A percentile compares a stretch with the other conserved stretches of the same genome.
phyloP scores from a whole-genome alignment of 2,888 invertebrate genomes.

The Odontocerum albicorne region DNA sequence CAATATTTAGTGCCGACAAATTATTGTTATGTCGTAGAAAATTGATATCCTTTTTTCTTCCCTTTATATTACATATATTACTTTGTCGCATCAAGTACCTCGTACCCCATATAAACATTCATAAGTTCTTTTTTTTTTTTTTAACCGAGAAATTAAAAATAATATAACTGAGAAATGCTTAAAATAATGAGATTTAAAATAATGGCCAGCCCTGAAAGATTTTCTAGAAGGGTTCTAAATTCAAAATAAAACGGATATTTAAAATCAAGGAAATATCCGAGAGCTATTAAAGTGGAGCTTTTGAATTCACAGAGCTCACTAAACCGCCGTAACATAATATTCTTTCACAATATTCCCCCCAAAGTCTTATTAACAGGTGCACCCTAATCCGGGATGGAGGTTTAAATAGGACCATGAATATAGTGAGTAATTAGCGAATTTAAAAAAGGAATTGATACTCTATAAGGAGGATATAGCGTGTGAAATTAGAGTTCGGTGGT shows the following conservation, averaged over 20 bases:
- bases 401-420: constrained; percentile 3
- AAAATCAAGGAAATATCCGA: constrained; percentile 29
- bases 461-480: constrained; percentile 27
- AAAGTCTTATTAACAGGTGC: constrained; percentile 15
- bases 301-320: constrained; percentile 28
- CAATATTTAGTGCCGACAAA: too few species aligned
- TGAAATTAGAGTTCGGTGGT: constrained; percentile 31
- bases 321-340: constrained; percentile 22
- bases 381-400: constrained; percentile 20
- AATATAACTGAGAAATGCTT: too few species aligned
- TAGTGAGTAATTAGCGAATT: constrained; percentile 31
- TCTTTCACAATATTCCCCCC: constrained; percentile 3
- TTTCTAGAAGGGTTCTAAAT: constrained; percentile 42
- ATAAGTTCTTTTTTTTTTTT: too few species aligned
- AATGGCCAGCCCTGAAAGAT: too few species aligned
- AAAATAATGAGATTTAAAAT: too few species aligned
- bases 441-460: constrained; percentile 31
- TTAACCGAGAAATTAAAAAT: too few species aligned
- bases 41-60: too few species aligned
- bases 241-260: constrained; percentile 32
- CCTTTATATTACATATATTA: too few species aligned
- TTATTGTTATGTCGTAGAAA: too few species aligned
- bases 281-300: constrained; percentile 19
- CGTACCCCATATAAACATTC: too few species aligned
- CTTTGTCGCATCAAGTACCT: too few species aligned